Evolutionary conservation across 2,888 invertebrate genomes (phyloP).

Genomic region (Agriopis marginaria): DNA sequence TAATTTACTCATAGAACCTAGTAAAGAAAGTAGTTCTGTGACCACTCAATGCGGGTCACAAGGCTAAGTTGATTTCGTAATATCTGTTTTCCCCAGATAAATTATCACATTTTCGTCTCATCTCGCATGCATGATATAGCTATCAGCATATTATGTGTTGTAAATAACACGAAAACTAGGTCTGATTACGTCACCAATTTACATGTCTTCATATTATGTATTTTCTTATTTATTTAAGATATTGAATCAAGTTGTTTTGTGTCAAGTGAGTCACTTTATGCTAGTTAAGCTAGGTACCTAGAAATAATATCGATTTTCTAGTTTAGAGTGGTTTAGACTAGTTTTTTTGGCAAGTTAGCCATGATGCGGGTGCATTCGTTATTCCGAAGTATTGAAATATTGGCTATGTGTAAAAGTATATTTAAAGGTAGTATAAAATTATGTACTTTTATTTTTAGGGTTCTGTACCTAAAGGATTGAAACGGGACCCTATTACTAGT

Average conservation of each 20-base stretch:
- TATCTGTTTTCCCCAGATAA: conserved; percentile 19
- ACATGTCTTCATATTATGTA: neutral
- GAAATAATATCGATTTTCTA: neutral
- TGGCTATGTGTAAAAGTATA: no score
- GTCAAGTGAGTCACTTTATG: neutral
- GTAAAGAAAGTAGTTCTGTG: neutral
- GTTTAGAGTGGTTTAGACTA: no score
- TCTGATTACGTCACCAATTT: conserved; percentile 22
- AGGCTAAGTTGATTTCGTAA: conserved; percentile 15
- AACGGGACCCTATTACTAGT: no score
- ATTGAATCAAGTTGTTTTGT: neutral
- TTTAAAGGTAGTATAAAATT: no score
- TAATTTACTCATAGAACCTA: no score
- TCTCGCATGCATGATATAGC: conserved; percentile 29
- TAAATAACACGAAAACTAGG: conserved; percentile 6
- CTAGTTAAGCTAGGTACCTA: neutral
- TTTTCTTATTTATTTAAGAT: neutral
- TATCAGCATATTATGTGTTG: neutral
- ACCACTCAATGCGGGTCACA: conserved; percentile 8
- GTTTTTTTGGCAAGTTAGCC: no score
- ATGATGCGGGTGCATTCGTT: no score
- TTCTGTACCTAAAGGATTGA: no score
- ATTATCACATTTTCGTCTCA: conserved; percentile 32
- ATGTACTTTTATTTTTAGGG: no score
- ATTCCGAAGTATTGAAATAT: no score